These are phyloP conservation scores for Melanocharis versteri DNA, from an alignment of 2,113 vertebrate genomes.

Conservation along the genomic window DNA sequence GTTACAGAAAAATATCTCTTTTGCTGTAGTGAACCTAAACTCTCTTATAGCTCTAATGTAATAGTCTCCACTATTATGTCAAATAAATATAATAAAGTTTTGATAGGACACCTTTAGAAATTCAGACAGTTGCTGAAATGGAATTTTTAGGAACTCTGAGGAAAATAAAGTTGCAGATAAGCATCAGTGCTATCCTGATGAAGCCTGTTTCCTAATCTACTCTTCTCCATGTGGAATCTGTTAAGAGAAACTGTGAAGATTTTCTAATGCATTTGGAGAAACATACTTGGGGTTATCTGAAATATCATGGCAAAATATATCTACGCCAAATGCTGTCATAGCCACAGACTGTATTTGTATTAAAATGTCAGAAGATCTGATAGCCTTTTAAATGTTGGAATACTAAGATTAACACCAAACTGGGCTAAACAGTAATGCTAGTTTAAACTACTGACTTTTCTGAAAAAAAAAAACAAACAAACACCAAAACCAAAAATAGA, in stretches of 20 bases:
- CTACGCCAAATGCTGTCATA: not conserved
- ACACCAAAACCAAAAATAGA: not conserved
- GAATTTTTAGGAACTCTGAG: not conserved
- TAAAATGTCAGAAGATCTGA: not conserved
- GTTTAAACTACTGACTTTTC: not conserved
- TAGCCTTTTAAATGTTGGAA: not conserved
- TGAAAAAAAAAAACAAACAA: not conserved
- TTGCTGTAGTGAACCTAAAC: not conserved
- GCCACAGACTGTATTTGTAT: not conserved
- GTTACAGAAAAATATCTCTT: not conserved
- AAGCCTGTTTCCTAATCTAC: not conserved
- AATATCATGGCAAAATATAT: not conserved
- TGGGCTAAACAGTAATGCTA: not conserved
- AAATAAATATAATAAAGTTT: not conserved
- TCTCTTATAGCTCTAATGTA: not conserved
- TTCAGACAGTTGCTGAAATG: not conserved
- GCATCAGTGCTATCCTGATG: not conserved
- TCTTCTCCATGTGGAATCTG: not conserved
- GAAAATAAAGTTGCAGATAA: not conserved
- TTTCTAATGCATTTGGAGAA: not conserved
- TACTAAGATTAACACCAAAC: not conserved
- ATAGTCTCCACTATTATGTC: not conserved
- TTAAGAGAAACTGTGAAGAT: not conserved
- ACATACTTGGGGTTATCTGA: not conserved
- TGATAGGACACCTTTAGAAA: not conserved